Evolutionary conservation across 2,888 invertebrate genomes (phyloP).

Genomic region (Flexamia atlantica): DNA sequence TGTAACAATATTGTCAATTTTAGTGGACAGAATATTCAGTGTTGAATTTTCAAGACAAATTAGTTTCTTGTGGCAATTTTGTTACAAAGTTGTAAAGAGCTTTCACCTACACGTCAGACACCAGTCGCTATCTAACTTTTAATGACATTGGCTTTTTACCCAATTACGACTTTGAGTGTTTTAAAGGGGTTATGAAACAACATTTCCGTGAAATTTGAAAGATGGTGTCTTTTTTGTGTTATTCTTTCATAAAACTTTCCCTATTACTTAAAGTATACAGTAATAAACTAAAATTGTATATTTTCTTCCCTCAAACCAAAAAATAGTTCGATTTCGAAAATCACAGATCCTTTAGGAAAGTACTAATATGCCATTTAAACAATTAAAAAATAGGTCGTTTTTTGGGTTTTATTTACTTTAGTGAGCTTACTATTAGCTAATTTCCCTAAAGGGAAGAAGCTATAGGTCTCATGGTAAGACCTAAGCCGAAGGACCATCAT

Average conservation of each 20-base stretch:
- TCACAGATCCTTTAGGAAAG: too few relatives aligned
- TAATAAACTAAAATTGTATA: neutral
- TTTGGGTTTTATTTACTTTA: too few relatives aligned
- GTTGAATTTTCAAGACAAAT: constrained; percentile 22
- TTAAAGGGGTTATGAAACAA: constrained; percentile 17
- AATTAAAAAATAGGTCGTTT: too few relatives aligned
- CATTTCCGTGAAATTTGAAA: constrained; percentile 1
- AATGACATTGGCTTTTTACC: constrained; percentile 38
- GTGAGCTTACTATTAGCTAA: too few relatives aligned
- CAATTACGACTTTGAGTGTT: constrained; percentile 18
- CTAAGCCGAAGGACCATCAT: too few relatives aligned
- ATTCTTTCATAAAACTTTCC: constrained; percentile 5
- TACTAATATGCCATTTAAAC: too few relatives aligned
- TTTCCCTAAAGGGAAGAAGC: too few relatives aligned
- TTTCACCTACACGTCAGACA: constrained; percentile 42
- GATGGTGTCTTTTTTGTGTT: neutral
- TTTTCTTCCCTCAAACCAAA: neutral
- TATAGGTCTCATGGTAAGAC: too few relatives aligned
- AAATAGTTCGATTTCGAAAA: too few relatives aligned
- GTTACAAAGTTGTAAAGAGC: constrained; percentile 33
- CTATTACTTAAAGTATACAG: neutral
- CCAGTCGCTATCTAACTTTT: constrained; percentile 38
- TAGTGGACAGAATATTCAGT: too few relatives aligned
- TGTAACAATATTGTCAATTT: too few relatives aligned
- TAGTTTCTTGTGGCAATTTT: constrained; percentile 34